Percentiles rank a stretch among this genome's conserved stretches.
These are phyloP conservation scores for Drosophila suzukii DNA, from an alignment of 1,140 invertebrate species.

Conservation along the genomic window DNA sequence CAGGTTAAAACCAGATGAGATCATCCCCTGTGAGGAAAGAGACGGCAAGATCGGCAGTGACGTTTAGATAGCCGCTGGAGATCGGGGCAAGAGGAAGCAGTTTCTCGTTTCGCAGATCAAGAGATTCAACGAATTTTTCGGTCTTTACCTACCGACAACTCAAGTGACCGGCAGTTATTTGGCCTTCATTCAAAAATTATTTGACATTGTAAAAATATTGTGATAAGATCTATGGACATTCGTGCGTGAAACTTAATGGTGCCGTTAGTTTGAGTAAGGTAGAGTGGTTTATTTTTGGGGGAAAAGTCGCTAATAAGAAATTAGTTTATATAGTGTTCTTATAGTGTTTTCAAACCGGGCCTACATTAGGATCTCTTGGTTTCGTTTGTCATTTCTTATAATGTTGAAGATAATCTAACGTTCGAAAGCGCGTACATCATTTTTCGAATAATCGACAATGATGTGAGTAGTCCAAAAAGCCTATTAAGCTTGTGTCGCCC, in stretches of 20 bases:
- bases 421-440: too few species aligned
- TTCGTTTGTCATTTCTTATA: too few species aligned
- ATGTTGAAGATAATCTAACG: too few species aligned
- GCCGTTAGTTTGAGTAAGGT: slow-evolving; percentile 25
- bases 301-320: not conserved
- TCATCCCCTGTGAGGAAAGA: slow-evolving; percentile 52
- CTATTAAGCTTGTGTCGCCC: too few species aligned
- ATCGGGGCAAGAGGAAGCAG: slow-evolving; percentile 13
- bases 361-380: too few species aligned
- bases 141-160: slow-evolving; percentile 9
- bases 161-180: slow-evolving; percentile 32
- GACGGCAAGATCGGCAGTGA: slow-evolving; percentile 25
- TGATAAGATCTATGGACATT: slow-evolving; percentile 44
- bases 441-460: too few species aligned
- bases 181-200: slow-evolving; percentile 58
- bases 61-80: slow-evolving; percentile 21
- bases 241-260: slow-evolving; percentile 7
- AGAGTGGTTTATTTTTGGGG: not conserved
- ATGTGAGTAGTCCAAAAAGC: too few species aligned
- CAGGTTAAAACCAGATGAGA: slow-evolving; percentile 81
- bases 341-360: too few species aligned
- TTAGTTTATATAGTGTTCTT: too few species aligned
- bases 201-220: slow-evolving; percentile 74
- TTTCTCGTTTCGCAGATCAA: slow-evolving; percentile 20
- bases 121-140: slow-evolving; percentile 54